A percentile compares a stretch with the other conserved stretches of the same genome.
These are phyloP conservation scores for Argya squamiceps DNA, from an alignment of 2,797 vertebrate genomes.

Conservation along the genomic window DNA sequence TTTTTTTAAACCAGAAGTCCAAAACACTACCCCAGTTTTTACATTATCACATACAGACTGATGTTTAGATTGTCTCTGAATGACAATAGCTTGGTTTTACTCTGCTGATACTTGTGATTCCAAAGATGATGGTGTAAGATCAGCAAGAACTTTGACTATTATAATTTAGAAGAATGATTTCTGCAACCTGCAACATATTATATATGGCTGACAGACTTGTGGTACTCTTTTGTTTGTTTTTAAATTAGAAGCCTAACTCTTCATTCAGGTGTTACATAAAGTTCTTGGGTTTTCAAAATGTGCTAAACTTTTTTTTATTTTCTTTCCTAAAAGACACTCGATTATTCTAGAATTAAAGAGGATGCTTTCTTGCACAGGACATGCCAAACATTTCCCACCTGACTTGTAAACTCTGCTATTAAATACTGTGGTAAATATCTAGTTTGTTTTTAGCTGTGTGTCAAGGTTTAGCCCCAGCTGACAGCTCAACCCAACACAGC, in stretches of 20 bases:
- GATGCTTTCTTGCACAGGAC: background rate
- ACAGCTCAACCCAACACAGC: background rate
- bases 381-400: background rate
- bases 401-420: background rate
- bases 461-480: background rate
- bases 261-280: background rate
- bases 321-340: accelerated
- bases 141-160: background rate
- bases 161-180: background rate
- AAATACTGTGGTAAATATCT: background rate
- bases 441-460: background rate
- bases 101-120: background rate
- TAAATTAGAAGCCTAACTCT: background rate
- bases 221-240: background rate
- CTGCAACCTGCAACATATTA: background rate
- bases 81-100: background rate
- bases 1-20: background rate
- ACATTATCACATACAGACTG: background rate
- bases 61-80: background rate
- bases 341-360: background rate
- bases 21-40: background rate
- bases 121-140: background rate
- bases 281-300: background rate
- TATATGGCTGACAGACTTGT: background rate
- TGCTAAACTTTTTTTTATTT: background rate